A percentile compares a stretch with the other conserved stretches of the same genome.
These are phyloP conservation scores for Artemia sinica DNA, from an alignment of 2,888 invertebrate species.

Conservation along the genomic window DNA sequence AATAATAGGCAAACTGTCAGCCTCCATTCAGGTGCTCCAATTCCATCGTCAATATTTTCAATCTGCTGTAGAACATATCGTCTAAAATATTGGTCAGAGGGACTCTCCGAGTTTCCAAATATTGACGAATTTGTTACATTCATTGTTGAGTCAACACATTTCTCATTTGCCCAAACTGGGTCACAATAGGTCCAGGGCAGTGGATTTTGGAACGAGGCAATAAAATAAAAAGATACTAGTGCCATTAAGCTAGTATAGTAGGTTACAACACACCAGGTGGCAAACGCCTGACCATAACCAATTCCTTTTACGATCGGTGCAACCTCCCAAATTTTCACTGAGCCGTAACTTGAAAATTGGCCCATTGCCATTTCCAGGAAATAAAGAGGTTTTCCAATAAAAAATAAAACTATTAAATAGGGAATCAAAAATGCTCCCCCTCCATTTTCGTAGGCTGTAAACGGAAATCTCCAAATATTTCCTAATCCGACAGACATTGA, in stretches of 20 bases:
- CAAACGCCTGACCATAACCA: constrained; percentile 36
- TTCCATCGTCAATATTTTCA: constrained; percentile 37
- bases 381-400: constrained; percentile 61
- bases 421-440: constrained; percentile 43
- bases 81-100: constrained; percentile 35
- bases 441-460: constrained; percentile 20
- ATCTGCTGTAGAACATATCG: constrained; percentile 31
- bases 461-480: constrained; percentile 4
- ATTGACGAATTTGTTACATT: constrained; percentile 34
- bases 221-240: too few relatives aligned
- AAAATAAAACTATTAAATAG: constrained; percentile 43
- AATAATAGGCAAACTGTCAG: constrained; percentile 45
- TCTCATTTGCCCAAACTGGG: too few relatives aligned
- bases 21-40: constrained; percentile 48
- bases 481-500: constrained; percentile 21
- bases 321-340: constrained; percentile 50
- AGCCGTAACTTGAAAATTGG: constrained; percentile 62
- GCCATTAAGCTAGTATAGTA: too few relatives aligned
- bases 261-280: constrained; percentile 31
- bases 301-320: constrained; percentile 53
- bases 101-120: constrained; percentile 24
- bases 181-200: too few relatives aligned
- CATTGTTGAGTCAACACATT: too few relatives aligned
- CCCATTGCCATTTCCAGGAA: constrained; percentile 65
- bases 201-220: too few relatives aligned